Conservation (phyloP, 2,113 vertebrate genomes). For the Podarcis raffonei region DNA sequence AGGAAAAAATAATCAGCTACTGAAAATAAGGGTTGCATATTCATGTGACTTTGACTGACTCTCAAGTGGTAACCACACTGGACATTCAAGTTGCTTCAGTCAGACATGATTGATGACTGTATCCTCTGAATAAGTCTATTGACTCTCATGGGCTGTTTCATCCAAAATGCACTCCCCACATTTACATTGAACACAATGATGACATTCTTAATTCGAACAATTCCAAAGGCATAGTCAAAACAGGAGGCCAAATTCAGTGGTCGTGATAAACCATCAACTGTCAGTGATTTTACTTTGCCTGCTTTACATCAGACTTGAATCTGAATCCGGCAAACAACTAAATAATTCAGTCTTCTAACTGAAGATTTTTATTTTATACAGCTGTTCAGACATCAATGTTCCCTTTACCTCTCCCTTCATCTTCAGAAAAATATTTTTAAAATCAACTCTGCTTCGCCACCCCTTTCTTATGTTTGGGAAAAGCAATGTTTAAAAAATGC, state of each 20-base stretch:
- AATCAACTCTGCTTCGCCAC: slow-evolving; percentile 4
- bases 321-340: slow-evolving; percentile 61
- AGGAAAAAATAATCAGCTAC: neutral
- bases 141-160: slow-evolving; percentile 35
- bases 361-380: slow-evolving; percentile 55
- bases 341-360: slow-evolving; percentile 65
- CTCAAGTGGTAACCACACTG: neutral
- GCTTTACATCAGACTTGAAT: slow-evolving; percentile 46
- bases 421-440: slow-evolving; percentile 14
- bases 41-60: slow-evolving; percentile 9
- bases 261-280: slow-evolving; percentile 35
- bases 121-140: slow-evolving; percentile 26
- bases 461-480: slow-evolving; percentile 55
- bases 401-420: neutral
- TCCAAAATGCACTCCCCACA: slow-evolving; percentile 1
- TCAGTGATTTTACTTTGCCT: slow-evolving; percentile 55
- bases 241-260: slow-evolving; percentile 35
- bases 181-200: slow-evolving; percentile 33
- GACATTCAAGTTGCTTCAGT: slow-evolving; percentile 39
- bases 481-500: slow-evolving; percentile 63
- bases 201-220: slow-evolving; percentile 36
- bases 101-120: slow-evolving; percentile 7
- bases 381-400: slow-evolving; percentile 52
- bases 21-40: slow-evolving; percentile 17
- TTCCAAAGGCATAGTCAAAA: slow-evolving; percentile 28